Percentiles rank a stretch among this genome's conserved stretches.
Conservation (phyloP, 1,140 invertebrate species). For the Lepidurus arcticus region DNA sequence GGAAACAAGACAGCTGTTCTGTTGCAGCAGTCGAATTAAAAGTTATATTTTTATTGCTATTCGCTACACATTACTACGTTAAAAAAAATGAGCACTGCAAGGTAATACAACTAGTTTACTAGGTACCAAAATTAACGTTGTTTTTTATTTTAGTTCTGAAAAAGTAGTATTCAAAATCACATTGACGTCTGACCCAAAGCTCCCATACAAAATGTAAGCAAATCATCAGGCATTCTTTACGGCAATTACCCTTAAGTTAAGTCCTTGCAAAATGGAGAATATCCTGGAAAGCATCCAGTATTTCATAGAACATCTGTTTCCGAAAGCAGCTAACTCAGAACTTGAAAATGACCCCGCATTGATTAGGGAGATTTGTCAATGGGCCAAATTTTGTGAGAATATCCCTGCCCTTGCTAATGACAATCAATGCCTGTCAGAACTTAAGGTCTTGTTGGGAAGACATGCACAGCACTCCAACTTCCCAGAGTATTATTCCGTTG, state of each 20-base stretch:
- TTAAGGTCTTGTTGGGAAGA: not conserved
- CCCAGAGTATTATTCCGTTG: not conserved
- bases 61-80: not conserved
- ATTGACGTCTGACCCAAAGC: not conserved
- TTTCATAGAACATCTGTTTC: not conserved
- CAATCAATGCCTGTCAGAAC: not conserved
- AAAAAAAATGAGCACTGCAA: not conserved
- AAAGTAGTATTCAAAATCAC: not conserved
- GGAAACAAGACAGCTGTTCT: not conserved
- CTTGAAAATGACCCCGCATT: not conserved
- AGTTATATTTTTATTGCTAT: not conserved
- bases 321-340: not conserved
- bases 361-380: not conserved
- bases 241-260: not conserved
- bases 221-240: not conserved
- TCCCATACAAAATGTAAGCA: conserved; percentile 15
- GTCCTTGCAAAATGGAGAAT: not conserved
- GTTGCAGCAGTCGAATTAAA: not conserved
- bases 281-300: not conserved
- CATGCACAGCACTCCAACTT: not conserved
- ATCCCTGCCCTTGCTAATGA: not conserved
- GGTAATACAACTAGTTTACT: not conserved
- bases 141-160: not conserved
- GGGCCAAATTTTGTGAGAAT: not conserved
- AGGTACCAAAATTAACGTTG: not conserved